phyloP scores from a whole-genome alignment of 2,797 vertebrate species.

The Pseudopleuronectes americanus region DNA sequence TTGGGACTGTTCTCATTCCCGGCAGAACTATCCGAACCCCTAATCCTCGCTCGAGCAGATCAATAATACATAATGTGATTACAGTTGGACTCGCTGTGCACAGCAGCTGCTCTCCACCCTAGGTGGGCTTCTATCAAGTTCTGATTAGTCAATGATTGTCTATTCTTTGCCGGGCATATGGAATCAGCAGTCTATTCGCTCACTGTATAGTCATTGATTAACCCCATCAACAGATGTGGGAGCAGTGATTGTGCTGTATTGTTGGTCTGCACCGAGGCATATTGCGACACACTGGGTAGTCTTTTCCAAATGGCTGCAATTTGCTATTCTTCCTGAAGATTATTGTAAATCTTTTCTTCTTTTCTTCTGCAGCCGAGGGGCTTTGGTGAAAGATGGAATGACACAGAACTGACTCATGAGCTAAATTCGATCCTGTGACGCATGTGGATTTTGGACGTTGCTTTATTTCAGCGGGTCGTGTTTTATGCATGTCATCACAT shows the following conservation, averaged over 20 bases:
- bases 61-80: constrained; percentile 78
- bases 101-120: constrained; percentile 70
- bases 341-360: constrained; percentile 57
- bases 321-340: constrained; percentile 61
- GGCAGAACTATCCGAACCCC: constrained; percentile 50
- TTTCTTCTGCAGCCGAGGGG: constrained; percentile 29
- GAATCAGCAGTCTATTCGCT: constrained; percentile 79
- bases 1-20: constrained; percentile 30
- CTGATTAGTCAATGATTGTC: constrained; percentile 82
- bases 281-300: constrained; percentile 62
- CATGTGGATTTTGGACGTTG: background rate
- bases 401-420: constrained; percentile 37
- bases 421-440: constrained; percentile 33
- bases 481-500: background rate
- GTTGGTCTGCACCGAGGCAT: constrained; percentile 59
- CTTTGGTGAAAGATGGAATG: constrained; percentile 12
- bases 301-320: constrained; percentile 67
- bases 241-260: constrained; percentile 75
- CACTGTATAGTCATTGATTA: constrained; percentile 82
- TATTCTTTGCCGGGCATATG: constrained; percentile 77
- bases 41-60: constrained; percentile 71
- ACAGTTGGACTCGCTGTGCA: constrained; percentile 56
- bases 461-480: background rate
- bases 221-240: constrained; percentile 69
- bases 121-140: constrained; percentile 72